phyloP scores from a whole-genome alignment of 2,888 invertebrate species.

The Blera fallax region DNA sequence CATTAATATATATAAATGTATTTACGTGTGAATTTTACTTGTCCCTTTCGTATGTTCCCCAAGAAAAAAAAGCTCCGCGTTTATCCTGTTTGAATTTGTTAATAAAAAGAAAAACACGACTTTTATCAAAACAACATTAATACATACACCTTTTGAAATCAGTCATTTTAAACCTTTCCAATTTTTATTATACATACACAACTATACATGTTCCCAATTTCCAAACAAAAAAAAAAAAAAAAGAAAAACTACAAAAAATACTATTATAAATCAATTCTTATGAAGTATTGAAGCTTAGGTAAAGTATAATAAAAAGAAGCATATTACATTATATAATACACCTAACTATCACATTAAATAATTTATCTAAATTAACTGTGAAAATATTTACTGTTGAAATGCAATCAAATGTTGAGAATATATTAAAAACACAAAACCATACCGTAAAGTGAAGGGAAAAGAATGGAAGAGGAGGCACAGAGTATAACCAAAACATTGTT shows the following conservation, averaged over 20 bases:
- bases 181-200: slow-evolving; percentile 53
- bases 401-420: slow-evolving; percentile 62
- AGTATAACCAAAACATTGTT: slow-evolving; percentile 62
- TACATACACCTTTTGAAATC: slow-evolving; percentile 35
- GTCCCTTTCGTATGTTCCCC: slow-evolving; percentile 67
- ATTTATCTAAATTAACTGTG: slow-evolving; percentile 63
- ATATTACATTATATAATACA: slow-evolving; percentile 50
- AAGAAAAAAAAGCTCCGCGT: slow-evolving; percentile 41
- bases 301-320: slow-evolving; percentile 39
- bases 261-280: slow-evolving; percentile 61
- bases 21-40: slow-evolving; percentile 71
- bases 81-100: slow-evolving; percentile 68
- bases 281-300: slow-evolving; percentile 69
- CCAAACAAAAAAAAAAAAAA: slow-evolving; percentile 2
- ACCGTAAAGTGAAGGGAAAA: slow-evolving; percentile 13
- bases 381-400: slow-evolving; percentile 61
- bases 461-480: slow-evolving; percentile 36
- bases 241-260: slow-evolving; percentile 2
- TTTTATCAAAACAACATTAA: slow-evolving; percentile 52
- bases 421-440: slow-evolving; percentile 18
- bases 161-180: slow-evolving; percentile 53
- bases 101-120: slow-evolving; percentile 43
- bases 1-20: slow-evolving; percentile 72
- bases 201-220: slow-evolving; percentile 57
- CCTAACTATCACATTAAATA: slow-evolving; percentile 50